phyloP scores from a whole-genome alignment of 2,888 invertebrate genomes.

The Latheticus oryzae region DNA sequence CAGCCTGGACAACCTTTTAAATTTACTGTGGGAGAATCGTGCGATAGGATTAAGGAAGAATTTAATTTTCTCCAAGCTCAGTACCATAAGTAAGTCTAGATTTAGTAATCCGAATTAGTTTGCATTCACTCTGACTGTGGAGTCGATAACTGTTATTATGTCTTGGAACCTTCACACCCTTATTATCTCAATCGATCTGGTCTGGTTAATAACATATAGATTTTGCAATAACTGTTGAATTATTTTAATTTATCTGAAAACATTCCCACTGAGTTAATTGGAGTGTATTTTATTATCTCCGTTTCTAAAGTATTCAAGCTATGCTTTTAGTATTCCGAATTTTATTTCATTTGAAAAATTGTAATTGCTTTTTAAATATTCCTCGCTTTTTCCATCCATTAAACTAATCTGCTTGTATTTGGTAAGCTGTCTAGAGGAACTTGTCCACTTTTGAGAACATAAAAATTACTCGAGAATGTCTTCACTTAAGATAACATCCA shows the following conservation, averaged over 20 bases:
- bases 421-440: slow-evolving; percentile 45
- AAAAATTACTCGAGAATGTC: slow-evolving; percentile 41
- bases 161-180: slow-evolving; percentile 17
- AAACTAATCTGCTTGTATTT: slow-evolving; percentile 43
- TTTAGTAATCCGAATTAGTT: neutral
- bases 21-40: slow-evolving; percentile 92
- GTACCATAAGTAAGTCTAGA: slow-evolving; percentile 88
- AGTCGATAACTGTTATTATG: slow-evolving; percentile 9
- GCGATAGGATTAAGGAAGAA: slow-evolving; percentile 96
- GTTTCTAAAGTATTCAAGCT: slow-evolving; percentile 2
- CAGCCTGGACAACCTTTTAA: slow-evolving; percentile 94
- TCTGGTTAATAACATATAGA: slow-evolving; percentile 1
- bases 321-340: slow-evolving; percentile 27
- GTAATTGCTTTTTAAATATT: slow-evolving; percentile 48
- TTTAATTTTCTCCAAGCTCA: slow-evolving; percentile 95
- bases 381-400: slow-evolving; percentile 44
- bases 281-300: too few species aligned
- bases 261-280: too few species aligned
- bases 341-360: slow-evolving; percentile 45
- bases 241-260: too few species aligned
- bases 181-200: slow-evolving; percentile 15
- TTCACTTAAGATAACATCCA: slow-evolving; percentile 37
- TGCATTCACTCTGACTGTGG: neutral
- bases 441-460: slow-evolving; percentile 45
- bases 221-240: too few species aligned